These are phyloP conservation scores for Cassiopea andromeda DNA, from an alignment of 30 jellyfish, hydroid and myxozoan species.

Conservation along the genomic window DNA sequence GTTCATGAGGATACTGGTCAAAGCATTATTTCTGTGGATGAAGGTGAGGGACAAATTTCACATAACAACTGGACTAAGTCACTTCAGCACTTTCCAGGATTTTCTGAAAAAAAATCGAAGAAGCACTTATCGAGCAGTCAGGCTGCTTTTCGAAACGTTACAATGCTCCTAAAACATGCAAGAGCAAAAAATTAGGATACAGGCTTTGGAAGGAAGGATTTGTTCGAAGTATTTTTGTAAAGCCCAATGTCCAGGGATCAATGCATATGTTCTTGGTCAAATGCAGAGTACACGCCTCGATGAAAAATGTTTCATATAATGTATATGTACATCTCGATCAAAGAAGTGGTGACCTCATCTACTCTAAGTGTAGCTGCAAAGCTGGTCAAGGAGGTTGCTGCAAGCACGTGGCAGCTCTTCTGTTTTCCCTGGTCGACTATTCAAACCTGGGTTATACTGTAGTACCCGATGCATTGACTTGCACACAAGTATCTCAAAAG, in stretches of 20 bases:
- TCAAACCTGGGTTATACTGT: not conserved
- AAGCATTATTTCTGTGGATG: not conserved
- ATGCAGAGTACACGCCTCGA: slow-evolving; percentile 50
- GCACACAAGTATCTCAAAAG: slow-evolving; percentile 34
- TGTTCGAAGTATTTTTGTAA: slow-evolving; percentile 16
- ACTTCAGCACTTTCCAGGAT: slow-evolving; percentile 3
- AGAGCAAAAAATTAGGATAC: slow-evolving; percentile 37
- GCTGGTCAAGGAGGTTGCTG: slow-evolving; percentile 71
- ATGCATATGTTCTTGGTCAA: slow-evolving; percentile 6
- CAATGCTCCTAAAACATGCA: slow-evolving; percentile 22
- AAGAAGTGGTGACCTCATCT: slow-evolving; percentile 19
- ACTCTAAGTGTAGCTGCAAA: slow-evolving; percentile 19
- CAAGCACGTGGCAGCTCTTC: slow-evolving; percentile 61
- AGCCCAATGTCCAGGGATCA: not conserved
- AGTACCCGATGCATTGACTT: slow-evolving; percentile 21
- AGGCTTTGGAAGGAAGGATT: slow-evolving; percentile 50
- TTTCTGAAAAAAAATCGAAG: not conserved
- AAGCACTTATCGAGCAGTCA: slow-evolving; percentile 14
- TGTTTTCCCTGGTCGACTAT: slow-evolving; percentile 30
- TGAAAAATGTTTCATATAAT: not conserved
- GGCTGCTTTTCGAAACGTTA: not conserved
- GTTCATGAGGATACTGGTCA: not conserved
- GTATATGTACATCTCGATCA: slow-evolving; percentile 31
- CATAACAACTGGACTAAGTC: slow-evolving; percentile 4
- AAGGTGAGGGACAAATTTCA: not conserved